These are phyloP conservation scores for Cheirogaleus major DNA, from an alignment of 2,797 vertebrate species.

Conservation along the genomic window DNA sequence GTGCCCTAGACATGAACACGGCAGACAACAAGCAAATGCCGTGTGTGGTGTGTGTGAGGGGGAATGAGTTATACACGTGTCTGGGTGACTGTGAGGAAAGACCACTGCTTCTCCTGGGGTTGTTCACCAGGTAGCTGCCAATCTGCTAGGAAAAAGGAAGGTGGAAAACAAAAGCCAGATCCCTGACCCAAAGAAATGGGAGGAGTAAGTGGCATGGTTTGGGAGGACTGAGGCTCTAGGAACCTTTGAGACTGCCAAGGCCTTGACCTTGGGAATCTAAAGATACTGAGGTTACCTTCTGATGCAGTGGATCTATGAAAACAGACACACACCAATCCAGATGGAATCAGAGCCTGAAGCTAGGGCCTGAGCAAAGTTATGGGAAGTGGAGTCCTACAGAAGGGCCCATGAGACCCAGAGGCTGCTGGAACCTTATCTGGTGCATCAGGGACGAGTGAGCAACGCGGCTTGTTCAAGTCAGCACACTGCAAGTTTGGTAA, in stretches of 20 bases:
- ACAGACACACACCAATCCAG: background rate
- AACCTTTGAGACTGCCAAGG: background rate
- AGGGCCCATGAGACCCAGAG: background rate
- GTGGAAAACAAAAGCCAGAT: background rate
- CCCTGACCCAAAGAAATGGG: background rate
- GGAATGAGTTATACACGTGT: background rate
- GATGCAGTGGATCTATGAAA: background rate
- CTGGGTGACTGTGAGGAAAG: background rate
- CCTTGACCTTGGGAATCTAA: background rate
- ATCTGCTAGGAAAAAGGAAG: background rate
- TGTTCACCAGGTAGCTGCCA: background rate
- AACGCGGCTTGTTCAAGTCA: too few species aligned
- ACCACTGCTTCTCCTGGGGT: background rate
- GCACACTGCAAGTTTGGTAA: background rate
- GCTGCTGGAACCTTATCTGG: background rate
- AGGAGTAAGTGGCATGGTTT: background rate
- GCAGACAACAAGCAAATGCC: background rate
- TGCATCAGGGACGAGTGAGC: too few species aligned
- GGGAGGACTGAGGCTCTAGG: background rate
- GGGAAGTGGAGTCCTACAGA: background rate
- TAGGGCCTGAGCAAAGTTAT: background rate
- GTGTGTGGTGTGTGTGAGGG: background rate
- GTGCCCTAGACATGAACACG: background rate
- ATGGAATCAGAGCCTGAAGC: background rate
- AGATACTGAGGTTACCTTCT: background rate